These are phyloP conservation scores for Polyploca ridens DNA, from an alignment of 2,888 invertebrate species.

Conservation along the genomic window DNA sequence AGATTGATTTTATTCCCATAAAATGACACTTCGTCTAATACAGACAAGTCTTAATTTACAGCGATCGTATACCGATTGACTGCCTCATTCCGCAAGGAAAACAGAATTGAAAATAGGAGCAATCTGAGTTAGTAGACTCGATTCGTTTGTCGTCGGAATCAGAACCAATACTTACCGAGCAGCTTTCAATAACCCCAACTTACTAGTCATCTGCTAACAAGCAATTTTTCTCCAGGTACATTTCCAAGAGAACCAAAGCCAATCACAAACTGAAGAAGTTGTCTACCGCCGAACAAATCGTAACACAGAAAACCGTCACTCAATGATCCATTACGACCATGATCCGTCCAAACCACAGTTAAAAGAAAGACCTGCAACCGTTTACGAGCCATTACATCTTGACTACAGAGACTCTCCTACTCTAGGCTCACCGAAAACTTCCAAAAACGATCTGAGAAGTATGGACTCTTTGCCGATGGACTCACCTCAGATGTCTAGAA, in stretches of 20 bases:
- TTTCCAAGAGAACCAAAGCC: conserved; percentile 69
- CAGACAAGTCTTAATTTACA: too few relatives aligned
- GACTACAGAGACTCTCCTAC: conserved; percentile 75
- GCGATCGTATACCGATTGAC: too few relatives aligned
- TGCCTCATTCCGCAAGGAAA: too few relatives aligned
- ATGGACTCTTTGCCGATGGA: conserved; percentile 78
- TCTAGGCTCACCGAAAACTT: conserved; percentile 73
- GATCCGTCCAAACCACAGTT: conserved; percentile 70
- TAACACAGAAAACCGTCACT: conserved; percentile 75
- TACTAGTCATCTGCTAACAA: neutral
- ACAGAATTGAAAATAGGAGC: too few relatives aligned
- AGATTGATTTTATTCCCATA: too few relatives aligned
- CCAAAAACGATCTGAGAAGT: conserved; percentile 69
- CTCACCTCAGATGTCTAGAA: conserved; percentile 72
- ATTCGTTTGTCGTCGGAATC: too few relatives aligned
- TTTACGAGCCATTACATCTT: conserved; percentile 76
- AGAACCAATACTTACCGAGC: too few relatives aligned
- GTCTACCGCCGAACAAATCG: conserved; percentile 72
- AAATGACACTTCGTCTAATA: too few relatives aligned
- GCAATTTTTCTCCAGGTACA: conserved; percentile 60
- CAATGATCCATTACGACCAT: conserved; percentile 82
- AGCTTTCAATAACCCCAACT: too few relatives aligned
- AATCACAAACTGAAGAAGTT: conserved; percentile 50
- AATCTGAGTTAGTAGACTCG: too few relatives aligned
- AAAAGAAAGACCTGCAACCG: conserved; percentile 74